Base-by-base conservation (phyloP, 2,888 invertebrate genomes). In the Eupithecia subfuscata region DNA sequence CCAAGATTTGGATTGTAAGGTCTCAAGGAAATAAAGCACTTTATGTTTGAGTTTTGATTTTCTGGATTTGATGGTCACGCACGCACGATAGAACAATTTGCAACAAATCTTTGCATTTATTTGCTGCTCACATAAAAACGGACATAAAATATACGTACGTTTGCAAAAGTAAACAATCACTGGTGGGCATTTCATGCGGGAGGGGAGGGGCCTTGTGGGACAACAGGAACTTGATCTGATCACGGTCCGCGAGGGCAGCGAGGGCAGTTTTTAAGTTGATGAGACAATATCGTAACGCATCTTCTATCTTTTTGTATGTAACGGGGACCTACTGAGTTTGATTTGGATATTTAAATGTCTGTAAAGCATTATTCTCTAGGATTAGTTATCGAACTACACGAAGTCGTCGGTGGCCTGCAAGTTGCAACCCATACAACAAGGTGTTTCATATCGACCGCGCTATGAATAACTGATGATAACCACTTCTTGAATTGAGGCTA, bases 391-490 rank as follows among this genome's bases (percentile, higher is more conserved):
- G n/a, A n/a, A n/a, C n/a, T n/a, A n/a, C n/a, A 56, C 3, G 25
- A 60, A 12, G 25, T 25, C 22, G 60, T 56, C 22, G 22, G n/a
- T 22, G 9, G 22, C 63, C 30, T 63, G 63, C 30, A 30, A 30
- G 18, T 9, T 34, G 64, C 64, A 64, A 11, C 52, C 22, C n/a
- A 7, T 7, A n/a, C 18, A 30, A 7, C 40, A 14, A 67, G 74
- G 60, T 7, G 34, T 45, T 69, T 64, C 64, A 69, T 64, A 71
- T 63, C 75, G 37, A 74, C 12, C 48, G 63, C 71, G 45, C 71
- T 4, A 25, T 68, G 43, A 71, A 69, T 75, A 75, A 71, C 8
- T 69, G 60, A 71, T 71, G 48, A 0, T 45, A 70, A 70, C 37
- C 40, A 56, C 70, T 25, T 68, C 8, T 71, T 48, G 18, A 56